Base-by-base conservation (phyloP, 1,140 invertebrate genomes). In the Diuraphis noxia region DNA sequence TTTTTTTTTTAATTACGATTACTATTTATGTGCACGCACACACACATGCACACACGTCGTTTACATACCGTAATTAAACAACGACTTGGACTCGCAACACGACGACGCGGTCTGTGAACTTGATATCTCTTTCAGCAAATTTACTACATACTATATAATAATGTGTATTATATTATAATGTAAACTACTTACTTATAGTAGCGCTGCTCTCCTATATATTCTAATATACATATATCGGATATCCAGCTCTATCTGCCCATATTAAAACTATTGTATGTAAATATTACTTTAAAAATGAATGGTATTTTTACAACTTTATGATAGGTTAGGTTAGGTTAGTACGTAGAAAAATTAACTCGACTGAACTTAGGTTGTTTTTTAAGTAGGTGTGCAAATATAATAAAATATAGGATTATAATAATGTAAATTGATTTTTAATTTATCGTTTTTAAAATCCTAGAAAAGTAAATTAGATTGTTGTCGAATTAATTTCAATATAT, bases 1-100 rank as follows among this genome's bases (percentile, higher is more conserved):
- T 86, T 36, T 43, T 84, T 40, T 88, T 88, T 88, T 63, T 88
- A 88, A 88, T 88, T 88, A 88, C 52, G 86, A 88, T 88, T 63
- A 63, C 46, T 46, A 84, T 46, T 84, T 84, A 19, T 40, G 30
- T 41, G 41, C 38, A 10, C 23, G 49, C 84, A 7, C 30, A 21
- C 38, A 38, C 77, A 6, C 10, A 82, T 40, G 9, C 81, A n/a
- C 81, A 84, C 81, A 6, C 38, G 38, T 25, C 23, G 23, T 41
- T n/a, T 41, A 84, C 81, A 34, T 86, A 86, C 85, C 43, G 46
- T 52, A 86, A 86, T 86, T 86, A 86, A 86, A 52, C 46, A 86
- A 52, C 84, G 43, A n/a, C 85, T 86, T 23, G 34, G 46, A 86
- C 85, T 72, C 30, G 56, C 46, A 52, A 86, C 34, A 86, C 25